Percentiles rank a stretch among this genome's conserved stretches.
Conservation (phyloP, 1,140 invertebrate genomes). For the Anoplolepis gracilipes region DNA sequence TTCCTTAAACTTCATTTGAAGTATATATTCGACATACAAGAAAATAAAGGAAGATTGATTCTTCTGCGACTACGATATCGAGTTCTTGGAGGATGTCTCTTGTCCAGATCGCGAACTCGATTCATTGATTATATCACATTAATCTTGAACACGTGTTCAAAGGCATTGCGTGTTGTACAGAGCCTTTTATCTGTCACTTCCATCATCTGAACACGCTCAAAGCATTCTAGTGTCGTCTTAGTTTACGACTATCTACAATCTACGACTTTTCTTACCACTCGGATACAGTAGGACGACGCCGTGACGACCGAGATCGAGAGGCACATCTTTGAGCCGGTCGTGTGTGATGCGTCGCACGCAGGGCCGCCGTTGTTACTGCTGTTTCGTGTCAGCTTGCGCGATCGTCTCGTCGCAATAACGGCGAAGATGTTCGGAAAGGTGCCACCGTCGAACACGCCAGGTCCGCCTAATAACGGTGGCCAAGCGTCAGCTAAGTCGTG, state of each 20-base stretch:
- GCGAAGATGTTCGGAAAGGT: constrained; percentile 83
- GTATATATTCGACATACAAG: neutral
- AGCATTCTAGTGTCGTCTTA: neutral
- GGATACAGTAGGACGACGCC: constrained; percentile 22
- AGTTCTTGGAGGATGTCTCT: neutral
- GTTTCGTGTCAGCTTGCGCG: constrained; percentile 44
- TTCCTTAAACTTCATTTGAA: constrained; percentile 15
- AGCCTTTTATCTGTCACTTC: neutral
- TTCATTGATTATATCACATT: neutral
- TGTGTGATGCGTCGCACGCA: constrained; percentile 64
- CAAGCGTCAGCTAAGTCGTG: constrained; percentile 40
- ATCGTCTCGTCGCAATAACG: constrained; percentile 60
- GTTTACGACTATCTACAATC: neutral
- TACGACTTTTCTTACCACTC: neutral
- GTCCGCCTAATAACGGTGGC: constrained; percentile 67
- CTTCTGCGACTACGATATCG: neutral
- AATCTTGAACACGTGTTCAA: neutral
- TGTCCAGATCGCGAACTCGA: neutral
- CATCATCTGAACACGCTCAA: neutral
- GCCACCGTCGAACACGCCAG: constrained; percentile 77
- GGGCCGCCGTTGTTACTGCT: neutral
- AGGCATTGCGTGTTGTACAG: neutral
- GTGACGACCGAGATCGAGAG: constrained; percentile 41
- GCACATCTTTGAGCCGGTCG: neutral
- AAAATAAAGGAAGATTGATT: neutral